These are phyloP conservation scores for Porites cylindrica DNA, from an alignment of 92 coral and sea anemone species.

Conservation along the genomic window DNA sequence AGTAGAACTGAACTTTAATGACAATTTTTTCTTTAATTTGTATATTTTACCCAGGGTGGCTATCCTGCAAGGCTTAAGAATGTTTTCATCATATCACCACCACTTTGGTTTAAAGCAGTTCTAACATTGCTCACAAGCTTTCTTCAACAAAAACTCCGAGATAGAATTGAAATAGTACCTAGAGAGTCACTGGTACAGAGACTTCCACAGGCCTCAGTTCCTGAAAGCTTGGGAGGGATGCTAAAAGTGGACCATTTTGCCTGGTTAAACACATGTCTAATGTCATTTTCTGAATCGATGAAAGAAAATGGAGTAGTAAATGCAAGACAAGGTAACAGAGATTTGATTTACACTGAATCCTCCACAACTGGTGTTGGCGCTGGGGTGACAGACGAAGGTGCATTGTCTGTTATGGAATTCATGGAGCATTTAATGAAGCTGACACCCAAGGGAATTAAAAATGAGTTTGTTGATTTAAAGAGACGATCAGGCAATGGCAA, in stretches of 20 bases:
- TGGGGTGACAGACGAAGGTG: conserved; percentile 71
- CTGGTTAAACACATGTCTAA: conserved; percentile 81
- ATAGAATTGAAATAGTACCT: conserved; percentile 84
- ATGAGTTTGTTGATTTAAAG: conserved; percentile 75
- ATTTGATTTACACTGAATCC: neutral
- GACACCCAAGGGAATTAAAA: conserved; percentile 78
- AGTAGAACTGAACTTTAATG: neutral
- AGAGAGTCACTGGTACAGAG: conserved; percentile 65
- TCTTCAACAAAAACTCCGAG: conserved; percentile 87
- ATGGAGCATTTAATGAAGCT: conserved; percentile 80
- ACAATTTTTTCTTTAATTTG: neutral
- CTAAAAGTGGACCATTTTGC: conserved; percentile 80
- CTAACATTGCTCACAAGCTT: conserved; percentile 81
- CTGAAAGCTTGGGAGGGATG: conserved; percentile 76
- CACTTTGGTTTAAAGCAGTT: conserved; percentile 95
- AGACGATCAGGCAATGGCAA: conserved; percentile 66
- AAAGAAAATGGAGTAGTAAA: conserved; percentile 29
- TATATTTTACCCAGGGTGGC: conserved; percentile 75
- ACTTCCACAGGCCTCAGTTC: conserved; percentile 79
- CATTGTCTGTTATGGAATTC: conserved; percentile 77
- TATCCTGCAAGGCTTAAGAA: conserved; percentile 96
- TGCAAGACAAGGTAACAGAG: neutral
- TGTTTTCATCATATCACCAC: conserved; percentile 92
- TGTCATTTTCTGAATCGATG: conserved; percentile 46
- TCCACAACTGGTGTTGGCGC: conserved; percentile 19